Evolutionary conservation across 2,797 vertebrate genomes (phyloP).

Genomic region (Synaphobranchus kaupii): DNA sequence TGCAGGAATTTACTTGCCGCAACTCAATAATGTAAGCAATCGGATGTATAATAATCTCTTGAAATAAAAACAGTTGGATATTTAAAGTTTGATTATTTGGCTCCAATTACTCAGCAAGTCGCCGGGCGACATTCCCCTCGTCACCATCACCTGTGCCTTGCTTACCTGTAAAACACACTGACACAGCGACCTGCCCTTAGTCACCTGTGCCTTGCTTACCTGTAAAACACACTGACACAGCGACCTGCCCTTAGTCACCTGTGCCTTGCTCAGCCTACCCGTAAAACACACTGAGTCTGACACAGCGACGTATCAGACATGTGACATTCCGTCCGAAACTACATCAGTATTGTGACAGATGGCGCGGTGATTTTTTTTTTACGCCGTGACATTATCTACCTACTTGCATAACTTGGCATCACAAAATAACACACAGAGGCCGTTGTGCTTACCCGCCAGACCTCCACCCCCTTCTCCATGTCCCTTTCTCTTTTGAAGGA

Average conservation of each 20-base stretch:
- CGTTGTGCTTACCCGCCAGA: constrained; percentile 81
- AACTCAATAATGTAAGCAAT: background rate
- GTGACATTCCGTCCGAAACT: background rate
- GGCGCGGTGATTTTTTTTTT: background rate
- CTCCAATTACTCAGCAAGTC: no score
- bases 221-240: background rate
- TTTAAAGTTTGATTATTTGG: background rate
- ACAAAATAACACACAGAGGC: background rate
- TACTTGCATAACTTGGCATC: background rate
- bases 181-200: background rate
- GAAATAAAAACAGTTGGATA: background rate
- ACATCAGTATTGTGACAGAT: background rate
- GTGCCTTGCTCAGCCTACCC: background rate
- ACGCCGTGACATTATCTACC: background rate
- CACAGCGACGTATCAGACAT: background rate
- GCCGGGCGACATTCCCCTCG: background rate
- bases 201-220: background rate
- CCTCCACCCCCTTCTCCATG: constrained; percentile 90
- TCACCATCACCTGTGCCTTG: background rate
- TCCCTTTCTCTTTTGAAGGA: constrained; percentile 93
- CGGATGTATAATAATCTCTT: background rate
- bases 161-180: background rate
- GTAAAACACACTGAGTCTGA: background rate
- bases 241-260: no score
- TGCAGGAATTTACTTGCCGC: background rate